Evolutionary conservation across 1,140 invertebrate genomes (phyloP).

Genomic region (Drosophila ficusphila): DNA sequence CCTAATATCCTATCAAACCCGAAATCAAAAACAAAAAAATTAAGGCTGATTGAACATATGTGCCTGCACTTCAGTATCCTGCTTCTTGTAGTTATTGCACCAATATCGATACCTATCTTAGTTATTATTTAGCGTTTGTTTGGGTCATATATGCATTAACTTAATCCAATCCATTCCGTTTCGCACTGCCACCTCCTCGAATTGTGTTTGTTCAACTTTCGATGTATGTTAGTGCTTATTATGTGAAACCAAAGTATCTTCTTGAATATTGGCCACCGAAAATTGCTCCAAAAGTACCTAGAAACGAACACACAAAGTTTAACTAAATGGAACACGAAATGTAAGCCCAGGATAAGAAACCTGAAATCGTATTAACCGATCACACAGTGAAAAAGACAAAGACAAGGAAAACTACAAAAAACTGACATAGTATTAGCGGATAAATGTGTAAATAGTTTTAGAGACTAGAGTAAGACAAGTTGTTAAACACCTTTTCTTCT

Average conservation of each 20-base stretch:
- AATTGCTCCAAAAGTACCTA: conserved; percentile 43
- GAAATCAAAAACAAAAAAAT: neutral
- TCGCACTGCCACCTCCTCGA: conserved; percentile 37
- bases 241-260: conserved; percentile 20
- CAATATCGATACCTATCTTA: conserved; percentile 4
- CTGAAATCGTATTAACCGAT: neutral
- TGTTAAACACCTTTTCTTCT: conserved; percentile 7
- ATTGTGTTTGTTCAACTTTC: conserved; percentile 73
- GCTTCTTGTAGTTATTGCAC: conserved; percentile 40
- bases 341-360: conserved; percentile 8
- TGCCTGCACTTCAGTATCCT: conserved; percentile 39
- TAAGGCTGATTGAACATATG: conserved; percentile 41
- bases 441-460: conserved; percentile 36
- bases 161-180: conserved; percentile 28
- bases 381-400: too few species aligned
- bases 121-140: conserved; percentile 22
- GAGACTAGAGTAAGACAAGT: conserved; percentile 18
- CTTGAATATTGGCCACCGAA: conserved; percentile 49
- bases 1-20: conserved; percentile 8
- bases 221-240: conserved; percentile 46
- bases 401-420: neutral
- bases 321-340: conserved; percentile 13
- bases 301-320: neutral
- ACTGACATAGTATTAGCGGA: conserved; percentile 13
- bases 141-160: conserved; percentile 38